phyloP scores from a whole-genome alignment of 1,140 invertebrate species.

The Aplysia californica region DNA sequence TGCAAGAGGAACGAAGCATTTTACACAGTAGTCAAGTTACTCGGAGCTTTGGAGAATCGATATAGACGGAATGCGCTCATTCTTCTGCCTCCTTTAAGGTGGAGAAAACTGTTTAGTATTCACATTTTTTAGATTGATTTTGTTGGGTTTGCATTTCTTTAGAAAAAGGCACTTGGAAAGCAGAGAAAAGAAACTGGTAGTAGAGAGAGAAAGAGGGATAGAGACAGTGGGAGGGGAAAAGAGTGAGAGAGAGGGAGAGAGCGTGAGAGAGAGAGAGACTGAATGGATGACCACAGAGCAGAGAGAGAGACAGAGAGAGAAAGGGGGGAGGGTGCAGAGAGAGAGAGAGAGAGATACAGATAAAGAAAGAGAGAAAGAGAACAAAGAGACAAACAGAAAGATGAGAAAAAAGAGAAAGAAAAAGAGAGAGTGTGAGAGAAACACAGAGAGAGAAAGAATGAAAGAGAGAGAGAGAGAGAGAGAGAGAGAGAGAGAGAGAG shows the following conservation, averaged over 20 bases:
- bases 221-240: not conserved
- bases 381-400: not conserved
- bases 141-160: not conserved
- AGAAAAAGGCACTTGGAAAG: not conserved
- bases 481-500: slow-evolving; percentile 16
- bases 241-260: not conserved
- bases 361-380: slow-evolving; percentile 16
- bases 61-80: no score
- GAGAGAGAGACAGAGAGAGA: not conserved
- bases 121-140: no score
- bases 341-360: not conserved
- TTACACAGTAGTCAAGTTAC: no score
- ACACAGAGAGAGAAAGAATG: not conserved
- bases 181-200: not conserved
- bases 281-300: not conserved
- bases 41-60: no score
- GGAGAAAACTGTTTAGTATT: no score
- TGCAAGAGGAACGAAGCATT: no score
- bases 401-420: slow-evolving; percentile 4
- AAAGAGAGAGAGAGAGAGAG: slow-evolving; percentile 1
- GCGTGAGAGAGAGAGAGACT: not conserved
- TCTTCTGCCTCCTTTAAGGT: no score
- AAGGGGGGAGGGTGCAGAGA: no score
- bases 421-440: slow-evolving; percentile 2
- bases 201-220: not conserved